These are phyloP conservation scores for Pangasius djambal DNA, from an alignment of 2,797 vertebrate species.

Conservation along the genomic window DNA sequence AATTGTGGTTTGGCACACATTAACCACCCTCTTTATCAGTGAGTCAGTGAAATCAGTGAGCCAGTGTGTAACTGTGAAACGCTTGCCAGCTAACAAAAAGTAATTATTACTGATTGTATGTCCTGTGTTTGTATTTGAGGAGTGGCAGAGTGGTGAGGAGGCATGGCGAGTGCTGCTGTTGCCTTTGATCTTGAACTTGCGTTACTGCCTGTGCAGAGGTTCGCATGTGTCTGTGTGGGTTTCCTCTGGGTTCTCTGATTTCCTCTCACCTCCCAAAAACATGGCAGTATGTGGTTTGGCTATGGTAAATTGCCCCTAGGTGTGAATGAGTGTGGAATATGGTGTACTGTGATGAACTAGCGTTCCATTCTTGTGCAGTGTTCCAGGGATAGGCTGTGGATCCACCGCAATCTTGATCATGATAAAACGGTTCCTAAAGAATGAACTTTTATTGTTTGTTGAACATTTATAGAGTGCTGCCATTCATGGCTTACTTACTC, in stretches of 20 bases:
- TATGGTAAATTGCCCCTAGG: not conserved
- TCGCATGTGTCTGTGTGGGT: not conserved
- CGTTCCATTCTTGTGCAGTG: not conserved
- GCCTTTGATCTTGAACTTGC: no score
- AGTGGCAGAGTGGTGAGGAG: not conserved
- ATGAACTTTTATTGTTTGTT: no score
- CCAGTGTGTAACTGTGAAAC: not conserved
- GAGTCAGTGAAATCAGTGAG: not conserved
- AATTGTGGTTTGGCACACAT: not conserved
- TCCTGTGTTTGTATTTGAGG: not conserved
- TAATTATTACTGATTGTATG: not conserved
- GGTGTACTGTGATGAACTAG: not conserved
- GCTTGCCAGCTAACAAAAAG: not conserved
- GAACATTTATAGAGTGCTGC: not conserved
- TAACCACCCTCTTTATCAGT: conserved; percentile 14
- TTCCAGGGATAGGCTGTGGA: not conserved
- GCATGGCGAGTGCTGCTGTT: not conserved
- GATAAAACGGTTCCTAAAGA: not conserved
- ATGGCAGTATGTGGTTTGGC: not conserved
- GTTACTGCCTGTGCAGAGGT: not conserved
- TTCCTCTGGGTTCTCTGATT: not conserved
- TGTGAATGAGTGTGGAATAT: not conserved
- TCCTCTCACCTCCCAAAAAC: not conserved
- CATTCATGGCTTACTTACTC: not conserved
- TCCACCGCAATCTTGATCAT: not conserved